These are phyloP conservation scores for Pemphredon lugubris DNA, from an alignment of 2,888 invertebrate species.

Conservation along the genomic window DNA sequence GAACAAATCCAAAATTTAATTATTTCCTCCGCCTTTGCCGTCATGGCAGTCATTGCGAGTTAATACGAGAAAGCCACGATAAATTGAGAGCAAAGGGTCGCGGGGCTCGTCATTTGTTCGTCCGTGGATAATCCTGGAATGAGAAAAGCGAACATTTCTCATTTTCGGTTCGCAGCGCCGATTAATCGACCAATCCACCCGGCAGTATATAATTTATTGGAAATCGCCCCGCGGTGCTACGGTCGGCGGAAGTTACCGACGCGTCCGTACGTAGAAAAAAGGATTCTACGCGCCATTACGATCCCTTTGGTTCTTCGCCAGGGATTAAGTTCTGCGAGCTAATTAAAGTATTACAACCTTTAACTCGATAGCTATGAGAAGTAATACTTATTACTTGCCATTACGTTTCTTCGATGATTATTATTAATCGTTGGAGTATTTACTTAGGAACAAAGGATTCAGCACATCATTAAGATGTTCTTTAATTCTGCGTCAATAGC, in stretches of 20 bases:
- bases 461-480: too few species aligned
- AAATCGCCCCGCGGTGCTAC: conserved; percentile 14
- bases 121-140: conserved; percentile 11
- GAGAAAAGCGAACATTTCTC: conserved; percentile 23
- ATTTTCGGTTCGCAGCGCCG: conserved; percentile 19
- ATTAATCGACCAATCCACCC: conserved; percentile 33
- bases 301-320: too few species aligned
- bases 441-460: too few species aligned
- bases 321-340: too few species aligned
- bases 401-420: too few species aligned
- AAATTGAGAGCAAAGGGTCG: conserved; percentile 1
- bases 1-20: not conserved
- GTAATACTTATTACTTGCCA: too few species aligned
- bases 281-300: not conserved
- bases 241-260: not conserved
- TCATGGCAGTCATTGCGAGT: not conserved
- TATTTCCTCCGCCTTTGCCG: not conserved
- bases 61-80: conserved; percentile 5
- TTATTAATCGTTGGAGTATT: too few species aligned
- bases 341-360: too few species aligned
- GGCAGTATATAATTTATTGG: conserved; percentile 26
- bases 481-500: too few species aligned
- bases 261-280: not conserved
- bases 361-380: too few species aligned
- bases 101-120: not conserved